These are phyloP conservation scores for Melanerpes formicivorus DNA, from an alignment of 2,113 vertebrate genomes.

Conservation along the genomic window DNA sequence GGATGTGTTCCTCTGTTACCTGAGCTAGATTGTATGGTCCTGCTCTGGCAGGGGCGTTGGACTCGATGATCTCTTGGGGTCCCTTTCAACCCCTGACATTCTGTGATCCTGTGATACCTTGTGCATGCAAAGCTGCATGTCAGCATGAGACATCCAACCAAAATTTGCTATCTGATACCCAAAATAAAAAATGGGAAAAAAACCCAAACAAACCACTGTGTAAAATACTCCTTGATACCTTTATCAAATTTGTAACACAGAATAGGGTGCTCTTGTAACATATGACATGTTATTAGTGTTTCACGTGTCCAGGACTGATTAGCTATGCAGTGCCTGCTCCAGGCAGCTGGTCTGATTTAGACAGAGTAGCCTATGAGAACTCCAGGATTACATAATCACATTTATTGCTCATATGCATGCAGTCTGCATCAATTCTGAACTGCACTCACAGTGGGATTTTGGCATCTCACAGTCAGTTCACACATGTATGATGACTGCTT, in stretches of 20 bases:
- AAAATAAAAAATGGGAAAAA: background rate
- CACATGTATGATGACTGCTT: background rate
- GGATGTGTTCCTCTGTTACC: no score
- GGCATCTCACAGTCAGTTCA: background rate
- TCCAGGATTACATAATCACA: background rate
- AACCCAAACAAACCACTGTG: no score
- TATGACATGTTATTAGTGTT: background rate
- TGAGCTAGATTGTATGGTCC: no score
- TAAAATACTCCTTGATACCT: background rate
- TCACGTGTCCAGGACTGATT: background rate
- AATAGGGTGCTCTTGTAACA: background rate
- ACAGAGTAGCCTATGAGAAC: background rate
- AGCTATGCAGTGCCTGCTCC: background rate
- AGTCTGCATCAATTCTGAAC: background rate
- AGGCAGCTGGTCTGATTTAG: background rate
- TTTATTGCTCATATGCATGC: background rate
- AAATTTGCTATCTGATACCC: background rate
- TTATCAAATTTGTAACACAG: background rate
- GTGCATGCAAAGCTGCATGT: background rate
- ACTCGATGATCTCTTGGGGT: no score
- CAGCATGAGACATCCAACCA: background rate
- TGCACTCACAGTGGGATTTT: background rate
- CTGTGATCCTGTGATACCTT: background rate
- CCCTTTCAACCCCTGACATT: no score
- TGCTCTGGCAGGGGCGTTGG: no score